A percentile compares a stretch with the other conserved stretches of the same genome.
Conservation (phyloP, 2,888 invertebrate species). For the Standfussiana lucernea region DNA sequence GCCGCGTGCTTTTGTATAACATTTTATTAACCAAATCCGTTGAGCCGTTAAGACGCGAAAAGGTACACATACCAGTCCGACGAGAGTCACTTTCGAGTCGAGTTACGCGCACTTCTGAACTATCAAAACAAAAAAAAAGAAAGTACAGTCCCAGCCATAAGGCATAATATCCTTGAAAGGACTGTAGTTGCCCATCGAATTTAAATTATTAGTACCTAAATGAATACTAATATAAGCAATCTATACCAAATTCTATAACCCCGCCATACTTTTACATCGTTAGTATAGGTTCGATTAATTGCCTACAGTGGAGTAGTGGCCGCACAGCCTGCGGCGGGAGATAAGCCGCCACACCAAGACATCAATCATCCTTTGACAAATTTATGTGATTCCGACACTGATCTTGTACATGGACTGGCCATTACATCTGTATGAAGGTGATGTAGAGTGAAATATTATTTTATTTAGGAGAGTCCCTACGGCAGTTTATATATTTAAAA, state of each 20-base stretch:
- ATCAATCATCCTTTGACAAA: conserved; percentile 81
- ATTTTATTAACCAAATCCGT: background rate
- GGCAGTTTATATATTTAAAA: no score
- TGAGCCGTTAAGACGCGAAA: background rate
- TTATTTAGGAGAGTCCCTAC: background rate
- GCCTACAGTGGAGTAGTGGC: conserved; percentile 46
- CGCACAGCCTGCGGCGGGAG: conserved; percentile 72
- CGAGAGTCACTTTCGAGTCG: no score
- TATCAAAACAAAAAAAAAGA: background rate
- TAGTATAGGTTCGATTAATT: conserved; percentile 67
- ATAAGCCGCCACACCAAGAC: conserved; percentile 73
- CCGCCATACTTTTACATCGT: conserved; percentile 35
- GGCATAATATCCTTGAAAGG: background rate
- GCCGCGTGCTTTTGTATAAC: background rate
- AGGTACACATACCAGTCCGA: background rate
- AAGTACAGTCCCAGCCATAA: background rate
- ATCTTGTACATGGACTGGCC: conserved; percentile 60
- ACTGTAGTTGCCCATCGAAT: background rate
- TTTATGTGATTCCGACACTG: conserved; percentile 77
- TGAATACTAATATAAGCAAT: background rate
- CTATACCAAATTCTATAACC: background rate
- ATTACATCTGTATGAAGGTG: conserved; percentile 30
- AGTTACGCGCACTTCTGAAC: background rate
- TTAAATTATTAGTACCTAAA: background rate
- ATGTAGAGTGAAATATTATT: background rate